Conservation (phyloP, 2,888 invertebrate genomes). For the Aspidiotus destructor region DNA sequence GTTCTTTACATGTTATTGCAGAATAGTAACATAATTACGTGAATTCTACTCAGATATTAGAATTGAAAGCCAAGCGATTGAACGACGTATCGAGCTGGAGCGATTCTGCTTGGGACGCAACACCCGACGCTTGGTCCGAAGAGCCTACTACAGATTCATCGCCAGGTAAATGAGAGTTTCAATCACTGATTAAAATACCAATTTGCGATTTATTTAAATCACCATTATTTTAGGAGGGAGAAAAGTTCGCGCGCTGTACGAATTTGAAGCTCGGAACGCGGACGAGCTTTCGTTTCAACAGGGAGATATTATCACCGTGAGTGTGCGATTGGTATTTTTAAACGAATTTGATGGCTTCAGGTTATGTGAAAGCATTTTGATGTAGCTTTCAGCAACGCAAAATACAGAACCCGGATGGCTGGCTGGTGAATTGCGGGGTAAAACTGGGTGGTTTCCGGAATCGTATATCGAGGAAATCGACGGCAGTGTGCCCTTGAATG, state of each 20-base stretch:
- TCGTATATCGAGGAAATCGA: slow-evolving; percentile 67
- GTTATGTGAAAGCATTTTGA: not conserved
- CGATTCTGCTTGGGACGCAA: slow-evolving; percentile 50
- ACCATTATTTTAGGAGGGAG: slow-evolving; percentile 27
- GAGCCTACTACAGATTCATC: not conserved
- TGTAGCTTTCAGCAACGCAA: slow-evolving; percentile 43
- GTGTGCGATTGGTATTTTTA: slow-evolving; percentile 35
- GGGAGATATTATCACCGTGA: slow-evolving; percentile 80
- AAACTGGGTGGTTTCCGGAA: slow-evolving; percentile 93
- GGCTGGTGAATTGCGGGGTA: slow-evolving; percentile 81
- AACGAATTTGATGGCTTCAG: not conserved
- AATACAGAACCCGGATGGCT: slow-evolving; percentile 96
- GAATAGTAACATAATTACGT: not conserved
- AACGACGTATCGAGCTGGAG: slow-evolving; percentile 53
- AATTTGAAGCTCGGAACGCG: slow-evolving; percentile 80
- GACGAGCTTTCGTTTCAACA: slow-evolving; percentile 91
- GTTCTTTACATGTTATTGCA: not conserved
- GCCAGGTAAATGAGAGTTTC: not conserved
- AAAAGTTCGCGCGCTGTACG: slow-evolving; percentile 83
- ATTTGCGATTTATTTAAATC: not conserved
- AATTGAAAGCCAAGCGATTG: slow-evolving; percentile 48
- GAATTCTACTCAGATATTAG: slow-evolving; percentile 43
- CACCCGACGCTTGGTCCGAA: slow-evolving; percentile 20
- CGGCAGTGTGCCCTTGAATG: not conserved
- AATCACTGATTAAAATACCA: too few species aligned